Evolutionary conservation across 2,888 invertebrate genomes (phyloP).

Genomic region (Pyrgus malvae): DNA sequence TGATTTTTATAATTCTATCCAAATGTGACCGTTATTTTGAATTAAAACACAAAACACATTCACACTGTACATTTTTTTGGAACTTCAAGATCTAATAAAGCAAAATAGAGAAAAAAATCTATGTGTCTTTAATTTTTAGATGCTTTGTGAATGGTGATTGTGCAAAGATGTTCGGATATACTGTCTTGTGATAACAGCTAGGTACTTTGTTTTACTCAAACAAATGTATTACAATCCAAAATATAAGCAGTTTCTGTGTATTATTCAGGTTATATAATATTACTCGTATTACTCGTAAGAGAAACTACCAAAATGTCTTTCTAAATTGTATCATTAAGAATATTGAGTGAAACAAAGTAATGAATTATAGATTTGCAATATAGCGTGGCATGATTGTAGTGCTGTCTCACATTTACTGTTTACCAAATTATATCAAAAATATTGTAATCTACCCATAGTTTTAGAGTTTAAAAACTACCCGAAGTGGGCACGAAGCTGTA

Average conservation of each 20-base stretch:
- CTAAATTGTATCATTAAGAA: too few species aligned
- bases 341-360: slow-evolving; percentile 21
- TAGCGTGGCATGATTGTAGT: slow-evolving; percentile 28
- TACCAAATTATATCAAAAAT: neutral
- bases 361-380: slow-evolving; percentile 11
- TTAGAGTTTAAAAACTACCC: too few species aligned
- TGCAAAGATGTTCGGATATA: slow-evolving; percentile 37
- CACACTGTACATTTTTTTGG: slow-evolving; percentile 28
- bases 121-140: slow-evolving; percentile 36
- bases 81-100: neutral
- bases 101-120: neutral
- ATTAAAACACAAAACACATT: slow-evolving; percentile 32
- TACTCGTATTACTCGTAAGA: too few species aligned
- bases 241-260: too few species aligned
- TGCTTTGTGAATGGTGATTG: slow-evolving; percentile 58
- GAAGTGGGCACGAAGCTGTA: too few species aligned
- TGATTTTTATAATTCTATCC: too few species aligned
- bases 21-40: too few species aligned
- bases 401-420: slow-evolving; percentile 19
- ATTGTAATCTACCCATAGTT: neutral
- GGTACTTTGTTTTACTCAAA: slow-evolving; percentile 29
- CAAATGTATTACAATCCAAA: too few species aligned
- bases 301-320: too few species aligned
- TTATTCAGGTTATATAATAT: too few species aligned
- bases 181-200: slow-evolving; percentile 5